A percentile compares a stretch with the other conserved stretches of the same genome.
Conservation (phyloP, 1,140 invertebrate genomes). For the Sogatella furcifera region DNA sequence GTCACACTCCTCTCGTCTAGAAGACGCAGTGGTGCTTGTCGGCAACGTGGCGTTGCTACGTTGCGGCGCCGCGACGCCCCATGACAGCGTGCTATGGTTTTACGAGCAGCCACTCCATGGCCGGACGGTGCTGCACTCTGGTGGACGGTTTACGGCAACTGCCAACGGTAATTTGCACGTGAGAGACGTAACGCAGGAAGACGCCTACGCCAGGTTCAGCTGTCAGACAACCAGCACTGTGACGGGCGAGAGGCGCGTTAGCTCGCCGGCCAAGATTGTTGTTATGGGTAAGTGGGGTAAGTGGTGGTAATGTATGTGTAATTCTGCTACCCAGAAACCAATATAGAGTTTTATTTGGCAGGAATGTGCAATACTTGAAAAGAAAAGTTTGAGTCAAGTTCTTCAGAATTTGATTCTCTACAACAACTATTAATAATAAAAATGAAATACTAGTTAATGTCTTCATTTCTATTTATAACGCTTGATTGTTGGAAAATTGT, state of each 20-base stretch:
- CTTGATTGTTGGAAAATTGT: no score
- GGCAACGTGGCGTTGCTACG: constrained; percentile 40
- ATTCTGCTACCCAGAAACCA: no score
- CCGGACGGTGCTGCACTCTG: constrained; percentile 14
- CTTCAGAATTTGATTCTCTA: no score
- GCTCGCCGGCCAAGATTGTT: constrained; percentile 51
- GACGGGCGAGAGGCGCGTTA: constrained; percentile 56
- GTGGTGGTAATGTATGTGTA: no score
- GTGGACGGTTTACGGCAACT: constrained; percentile 35
- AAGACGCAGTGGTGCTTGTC: constrained; percentile 34
- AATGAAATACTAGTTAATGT: no score
- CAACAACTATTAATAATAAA: no score
- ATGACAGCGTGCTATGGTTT: constrained; percentile 28
- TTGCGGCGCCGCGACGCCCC: constrained; percentile 33
- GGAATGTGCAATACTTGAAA: no score
- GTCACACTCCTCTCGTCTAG: no score
- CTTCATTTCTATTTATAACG: no score
- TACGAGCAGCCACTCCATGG: constrained; percentile 23
- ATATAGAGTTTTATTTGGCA: no score
- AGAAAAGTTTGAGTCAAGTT: no score
- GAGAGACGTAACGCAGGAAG: constrained; percentile 49
- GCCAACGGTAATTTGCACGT: constrained; percentile 60
- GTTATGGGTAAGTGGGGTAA: constrained; percentile 57
- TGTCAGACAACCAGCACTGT: constrained; percentile 61
- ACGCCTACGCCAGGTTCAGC: constrained; percentile 52